Conservation (phyloP, 2,113 vertebrate genomes). For the Cairina moschata region DNA sequence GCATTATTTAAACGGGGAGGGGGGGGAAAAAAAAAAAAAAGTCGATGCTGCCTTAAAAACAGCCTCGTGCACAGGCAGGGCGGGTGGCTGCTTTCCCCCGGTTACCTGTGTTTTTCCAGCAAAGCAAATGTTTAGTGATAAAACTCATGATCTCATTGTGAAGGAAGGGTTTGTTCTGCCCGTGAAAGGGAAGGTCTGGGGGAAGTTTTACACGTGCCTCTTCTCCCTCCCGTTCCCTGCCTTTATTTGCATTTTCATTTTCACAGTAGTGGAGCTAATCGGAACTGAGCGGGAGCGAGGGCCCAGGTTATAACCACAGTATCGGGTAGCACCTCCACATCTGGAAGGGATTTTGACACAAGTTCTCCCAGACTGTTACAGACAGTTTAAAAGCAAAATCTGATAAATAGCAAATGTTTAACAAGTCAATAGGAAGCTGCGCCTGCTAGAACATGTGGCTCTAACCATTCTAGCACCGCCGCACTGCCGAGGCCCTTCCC, state of each 20-base stretch:
- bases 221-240: not conserved
- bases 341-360: slow-evolving; percentile 73
- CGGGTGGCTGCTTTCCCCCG: not conserved
- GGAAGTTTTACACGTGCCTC: not conserved
- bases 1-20: not conserved
- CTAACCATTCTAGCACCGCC: not conserved
- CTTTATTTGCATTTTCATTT: slow-evolving; percentile 37
- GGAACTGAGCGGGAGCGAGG: not conserved
- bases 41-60: not conserved
- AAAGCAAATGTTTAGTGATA: not conserved
- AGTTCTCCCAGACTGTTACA: slow-evolving; percentile 43
- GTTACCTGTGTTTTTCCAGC: not conserved
- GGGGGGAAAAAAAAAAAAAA: not conserved
- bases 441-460: slow-evolving; percentile 24
- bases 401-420: slow-evolving; percentile 67
- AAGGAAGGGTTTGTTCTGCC: slow-evolving; percentile 41
- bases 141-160: slow-evolving; percentile 45
- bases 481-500: not conserved
- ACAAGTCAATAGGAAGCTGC: slow-evolving; percentile 68
- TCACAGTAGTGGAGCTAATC: slow-evolving; percentile 18
- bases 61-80: not conserved
- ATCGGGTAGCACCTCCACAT: slow-evolving; percentile 67
- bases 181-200: slow-evolving; percentile 33
- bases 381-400: slow-evolving; percentile 58
- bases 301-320: slow-evolving; percentile 51